A percentile compares a stretch with the other conserved stretches of the same genome.
phyloP scores from a whole-genome alignment of 2,797 vertebrate genomes.

The Huso huso region DNA sequence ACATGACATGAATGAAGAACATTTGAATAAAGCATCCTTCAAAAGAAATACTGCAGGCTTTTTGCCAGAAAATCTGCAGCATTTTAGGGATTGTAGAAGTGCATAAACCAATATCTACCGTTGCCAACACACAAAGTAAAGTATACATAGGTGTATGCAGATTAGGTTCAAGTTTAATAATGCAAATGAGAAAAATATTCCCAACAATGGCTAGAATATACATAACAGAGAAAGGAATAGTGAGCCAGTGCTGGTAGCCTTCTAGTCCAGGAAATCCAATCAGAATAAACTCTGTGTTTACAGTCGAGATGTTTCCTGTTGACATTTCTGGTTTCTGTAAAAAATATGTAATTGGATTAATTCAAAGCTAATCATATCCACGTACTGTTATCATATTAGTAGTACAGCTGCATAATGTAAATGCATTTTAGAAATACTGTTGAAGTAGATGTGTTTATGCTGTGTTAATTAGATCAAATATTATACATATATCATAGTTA shows the following conservation, averaged over 20 bases:
- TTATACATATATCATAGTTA: too few species aligned
- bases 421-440: too few species aligned
- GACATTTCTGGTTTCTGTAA: not conserved
- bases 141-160: conserved; percentile 36
- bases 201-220: conserved; percentile 30
- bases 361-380: too few species aligned
- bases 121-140: conserved; percentile 34
- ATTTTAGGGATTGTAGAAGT: conserved; percentile 31
- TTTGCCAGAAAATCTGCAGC: conserved; percentile 34
- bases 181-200: conserved; percentile 27
- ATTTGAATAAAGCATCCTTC: conserved; percentile 36
- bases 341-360: too few species aligned
- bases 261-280: conserved; percentile 33
- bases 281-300: conserved; percentile 7
- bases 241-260: conserved; percentile 28
- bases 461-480: too few species aligned
- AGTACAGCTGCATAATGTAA: too few species aligned
- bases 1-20: conserved; percentile 40
- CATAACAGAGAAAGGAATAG: conserved; percentile 28
- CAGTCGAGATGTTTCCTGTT: not conserved
- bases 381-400: too few species aligned
- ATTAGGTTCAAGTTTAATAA: conserved; percentile 15
- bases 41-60: conserved; percentile 11
- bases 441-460: too few species aligned
- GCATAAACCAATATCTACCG: conserved; percentile 33